Evolutionary conservation across 2,888 invertebrate genomes (phyloP).

Genomic region (Apamea crenata): DNA sequence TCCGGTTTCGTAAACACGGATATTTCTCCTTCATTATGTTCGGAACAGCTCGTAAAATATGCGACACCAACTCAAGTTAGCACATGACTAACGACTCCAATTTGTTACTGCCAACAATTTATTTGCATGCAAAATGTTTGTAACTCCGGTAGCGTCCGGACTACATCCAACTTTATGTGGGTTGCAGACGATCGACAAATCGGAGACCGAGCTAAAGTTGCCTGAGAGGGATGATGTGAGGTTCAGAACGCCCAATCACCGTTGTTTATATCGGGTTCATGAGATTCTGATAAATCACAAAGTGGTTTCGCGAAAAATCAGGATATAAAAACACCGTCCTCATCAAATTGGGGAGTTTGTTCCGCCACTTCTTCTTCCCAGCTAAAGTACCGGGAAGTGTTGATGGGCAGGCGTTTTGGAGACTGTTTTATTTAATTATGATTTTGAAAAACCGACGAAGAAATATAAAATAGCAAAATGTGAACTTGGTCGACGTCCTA

Average conservation of each 20-base stretch:
- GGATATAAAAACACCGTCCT: neutral
- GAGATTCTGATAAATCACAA: conserved; percentile 5
- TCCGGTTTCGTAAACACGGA: conserved; percentile 13
- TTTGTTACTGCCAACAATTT: conserved; percentile 56
- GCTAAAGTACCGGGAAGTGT: neutral
- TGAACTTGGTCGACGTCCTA: conserved; percentile 1
- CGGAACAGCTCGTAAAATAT: conserved; percentile 39
- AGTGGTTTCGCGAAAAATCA: too few relatives aligned
- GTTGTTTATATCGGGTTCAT: conserved; percentile 20
- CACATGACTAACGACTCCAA: conserved; percentile 51
- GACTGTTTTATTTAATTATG: neutral
- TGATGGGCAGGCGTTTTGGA: too few relatives aligned
- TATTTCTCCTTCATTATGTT: conserved; percentile 36
- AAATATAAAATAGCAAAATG: neutral
- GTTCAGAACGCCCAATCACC: neutral
- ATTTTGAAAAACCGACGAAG: neutral
- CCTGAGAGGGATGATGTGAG: neutral
- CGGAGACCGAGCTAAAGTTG: conserved; percentile 11
- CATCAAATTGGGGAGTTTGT: neutral
- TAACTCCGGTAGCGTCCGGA: conserved; percentile 43
- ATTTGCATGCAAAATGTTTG: conserved; percentile 56
- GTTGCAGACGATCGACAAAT: conserved; percentile 39
- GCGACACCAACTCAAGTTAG: conserved; percentile 46
- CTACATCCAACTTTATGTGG: conserved; percentile 30
- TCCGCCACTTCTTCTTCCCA: neutral